Base-by-base conservation (phyloP, 1,140 invertebrate species). In the Penaeus japonicus region DNA sequence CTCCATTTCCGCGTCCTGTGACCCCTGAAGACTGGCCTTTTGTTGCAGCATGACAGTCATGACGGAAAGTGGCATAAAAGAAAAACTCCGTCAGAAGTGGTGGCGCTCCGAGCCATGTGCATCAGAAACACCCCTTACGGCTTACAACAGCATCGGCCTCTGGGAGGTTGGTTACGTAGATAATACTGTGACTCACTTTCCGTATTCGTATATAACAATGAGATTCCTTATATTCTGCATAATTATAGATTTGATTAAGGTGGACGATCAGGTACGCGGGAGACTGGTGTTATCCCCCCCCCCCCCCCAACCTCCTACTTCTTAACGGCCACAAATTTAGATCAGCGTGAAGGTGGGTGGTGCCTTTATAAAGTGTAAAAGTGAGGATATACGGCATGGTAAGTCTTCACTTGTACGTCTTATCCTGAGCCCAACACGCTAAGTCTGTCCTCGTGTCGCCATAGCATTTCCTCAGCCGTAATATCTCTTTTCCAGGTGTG, bases 81-180 rank as follows among this genome's bases (percentile, higher is more conserved):
- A 88, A 30, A 88, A 88, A 73, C 70, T 88, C 0, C 80, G 87
- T 1, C 65, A 83, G 30, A 22, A 53, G 2, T 88, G 87, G 87
- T 88, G 87, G 87, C 24, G 80, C 18, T 62, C 53, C 80, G 57
- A 55, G 20, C 79, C 87, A 20, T 84, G 86, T 35, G 47, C 54
- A 20, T 70, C 73, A 27, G 54, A 27, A 2, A 54, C 53, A 32
- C 75, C 81, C 4, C 24, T 88, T 35, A 87, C 87, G 18, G 65
- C 65, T 53, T 84, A 84, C 70, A 27, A 62, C 2, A 88, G 80
- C 35, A 73, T 87, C 39, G 35, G 22, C 7, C 30, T 88, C n/a
- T 77, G 53, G 65, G 80, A 88, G 87, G 87, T 88, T 24, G 15
- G 30, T 53, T 32, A 5, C 7, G 24, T 4, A 17, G 2, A 1